These are phyloP conservation scores for Amaurobius ferox DNA, from an alignment of 2,888 invertebrate genomes.

Conservation along the genomic window DNA sequence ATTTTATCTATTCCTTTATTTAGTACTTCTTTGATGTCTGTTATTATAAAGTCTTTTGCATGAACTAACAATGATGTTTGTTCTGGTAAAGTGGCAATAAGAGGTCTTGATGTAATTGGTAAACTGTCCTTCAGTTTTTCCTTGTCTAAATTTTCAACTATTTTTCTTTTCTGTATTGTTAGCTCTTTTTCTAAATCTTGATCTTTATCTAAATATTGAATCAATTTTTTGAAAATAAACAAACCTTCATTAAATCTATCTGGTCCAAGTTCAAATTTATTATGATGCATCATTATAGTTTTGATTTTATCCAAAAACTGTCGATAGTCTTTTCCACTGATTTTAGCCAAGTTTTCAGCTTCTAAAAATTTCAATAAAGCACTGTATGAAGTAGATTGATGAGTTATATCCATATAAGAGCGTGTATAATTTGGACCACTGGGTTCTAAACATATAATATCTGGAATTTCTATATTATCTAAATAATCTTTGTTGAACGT, in stretches of 20 bases:
- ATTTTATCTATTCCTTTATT: conserved; percentile 13
- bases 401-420: conserved; percentile 49
- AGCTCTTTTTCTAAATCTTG: conserved; percentile 28
- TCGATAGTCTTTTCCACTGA: background rate
- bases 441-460: conserved; percentile 56
- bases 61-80: conserved; percentile 40
- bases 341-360: conserved; percentile 34
- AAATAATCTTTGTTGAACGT: background rate
- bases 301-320: conserved; percentile 34
- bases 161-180: conserved; percentile 21
- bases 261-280: conserved; percentile 58
- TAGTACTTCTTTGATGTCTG: conserved; percentile 1
- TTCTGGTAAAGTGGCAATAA: conserved; percentile 18
- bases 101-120: background rate
- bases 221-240: conserved; percentile 51
- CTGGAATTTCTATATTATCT: conserved; percentile 25
- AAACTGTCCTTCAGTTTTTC: background rate
- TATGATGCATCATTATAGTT: conserved; percentile 57
- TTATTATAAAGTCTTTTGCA: conserved; percentile 51
- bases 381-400: conserved; percentile 58
- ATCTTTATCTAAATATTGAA: conserved; percentile 21
- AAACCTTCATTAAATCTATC: conserved; percentile 66
- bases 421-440: conserved; percentile 63
- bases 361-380: conserved; percentile 49
- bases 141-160: conserved; percentile 13